Conservation (phyloP, 2,888 invertebrate species). For the Heteromurus nitidus region DNA sequence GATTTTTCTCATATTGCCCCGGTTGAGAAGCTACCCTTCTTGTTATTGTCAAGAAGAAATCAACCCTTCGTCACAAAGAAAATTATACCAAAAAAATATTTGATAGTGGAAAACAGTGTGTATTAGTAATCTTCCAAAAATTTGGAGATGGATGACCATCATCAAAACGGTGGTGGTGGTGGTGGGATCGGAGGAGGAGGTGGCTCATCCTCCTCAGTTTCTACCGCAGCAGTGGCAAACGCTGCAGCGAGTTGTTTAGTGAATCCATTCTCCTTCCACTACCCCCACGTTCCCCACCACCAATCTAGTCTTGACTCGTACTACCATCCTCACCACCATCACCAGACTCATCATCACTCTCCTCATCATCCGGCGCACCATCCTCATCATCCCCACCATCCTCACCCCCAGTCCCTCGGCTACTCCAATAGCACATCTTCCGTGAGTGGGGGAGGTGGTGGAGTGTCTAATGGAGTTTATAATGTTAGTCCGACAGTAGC, state of each 20-base stretch:
- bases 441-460: slow-evolving; percentile 13
- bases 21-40: not conserved
- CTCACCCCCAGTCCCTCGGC: slow-evolving; percentile 11
- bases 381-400: slow-evolving; percentile 22
- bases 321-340: slow-evolving; percentile 52
- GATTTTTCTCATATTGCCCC: not conserved
- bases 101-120: not conserved
- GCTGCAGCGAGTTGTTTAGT: slow-evolving; percentile 44
- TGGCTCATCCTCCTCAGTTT: slow-evolving; percentile 29
- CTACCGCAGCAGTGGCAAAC: slow-evolving; percentile 29
- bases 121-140: not conserved
- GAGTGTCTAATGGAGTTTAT: slow-evolving; percentile 39
- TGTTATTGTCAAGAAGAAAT: slow-evolving; percentile 3
- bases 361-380: slow-evolving; percentile 37
- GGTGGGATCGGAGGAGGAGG: slow-evolving; percentile 42
- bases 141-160: slow-evolving; percentile 44
- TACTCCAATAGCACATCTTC: slow-evolving; percentile 14
- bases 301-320: slow-evolving; percentile 46
- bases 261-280: slow-evolving; percentile 52
- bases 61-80: not conserved
- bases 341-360: slow-evolving; percentile 37
- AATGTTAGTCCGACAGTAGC: slow-evolving; percentile 36
- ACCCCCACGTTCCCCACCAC: slow-evolving; percentile 39
- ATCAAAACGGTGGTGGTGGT: slow-evolving; percentile 34
- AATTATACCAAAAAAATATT: no score